Percentiles rank a stretch among this genome's conserved stretches.
phyloP scores from a whole-genome alignment of 2,888 invertebrate genomes.

The Cactoblastis cactorum region DNA sequence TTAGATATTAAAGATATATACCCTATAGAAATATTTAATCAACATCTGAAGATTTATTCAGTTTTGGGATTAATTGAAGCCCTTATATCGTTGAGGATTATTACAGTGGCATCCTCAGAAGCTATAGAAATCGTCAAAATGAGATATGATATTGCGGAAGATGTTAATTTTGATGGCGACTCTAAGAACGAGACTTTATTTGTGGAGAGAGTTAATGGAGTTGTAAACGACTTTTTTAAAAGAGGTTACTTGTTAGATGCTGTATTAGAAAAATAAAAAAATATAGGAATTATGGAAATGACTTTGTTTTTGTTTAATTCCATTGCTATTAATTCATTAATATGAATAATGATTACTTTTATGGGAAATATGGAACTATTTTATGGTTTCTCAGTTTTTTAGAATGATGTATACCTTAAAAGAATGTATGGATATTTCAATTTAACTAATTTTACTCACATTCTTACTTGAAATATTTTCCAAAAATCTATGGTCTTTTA shows the following conservation, averaged over 20 bases:
- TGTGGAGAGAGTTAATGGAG: slow-evolving; percentile 52
- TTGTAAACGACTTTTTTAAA: slow-evolving; percentile 52
- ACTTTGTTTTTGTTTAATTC: no score
- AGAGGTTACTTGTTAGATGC: slow-evolving; percentile 45
- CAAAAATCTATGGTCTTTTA: no score
- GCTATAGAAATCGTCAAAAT: slow-evolving; percentile 55
- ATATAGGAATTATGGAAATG: no score
- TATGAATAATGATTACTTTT: no score
- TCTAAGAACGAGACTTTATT: slow-evolving; percentile 37
- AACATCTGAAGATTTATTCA: slow-evolving; percentile 51
- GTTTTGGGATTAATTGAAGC: slow-evolving; percentile 59
- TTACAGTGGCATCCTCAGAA: slow-evolving; percentile 54
- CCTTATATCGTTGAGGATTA: slow-evolving; percentile 62
- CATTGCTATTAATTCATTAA: no score
- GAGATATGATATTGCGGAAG: slow-evolving; percentile 42
- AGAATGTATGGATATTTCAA: no score
- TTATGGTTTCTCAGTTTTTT: no score
- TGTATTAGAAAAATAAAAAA: slow-evolving; percentile 36
- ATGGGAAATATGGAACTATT: no score
- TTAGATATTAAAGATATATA: slow-evolving; percentile 45
- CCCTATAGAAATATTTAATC: slow-evolving; percentile 43
- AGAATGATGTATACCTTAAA: no score
- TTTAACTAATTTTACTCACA: no score
- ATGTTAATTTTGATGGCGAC: slow-evolving; percentile 32
- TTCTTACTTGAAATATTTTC: no score